A percentile compares a stretch with the other conserved stretches of the same genome.
phyloP scores from a whole-genome alignment of 2,113 vertebrate species.

The Tyto alba region DNA sequence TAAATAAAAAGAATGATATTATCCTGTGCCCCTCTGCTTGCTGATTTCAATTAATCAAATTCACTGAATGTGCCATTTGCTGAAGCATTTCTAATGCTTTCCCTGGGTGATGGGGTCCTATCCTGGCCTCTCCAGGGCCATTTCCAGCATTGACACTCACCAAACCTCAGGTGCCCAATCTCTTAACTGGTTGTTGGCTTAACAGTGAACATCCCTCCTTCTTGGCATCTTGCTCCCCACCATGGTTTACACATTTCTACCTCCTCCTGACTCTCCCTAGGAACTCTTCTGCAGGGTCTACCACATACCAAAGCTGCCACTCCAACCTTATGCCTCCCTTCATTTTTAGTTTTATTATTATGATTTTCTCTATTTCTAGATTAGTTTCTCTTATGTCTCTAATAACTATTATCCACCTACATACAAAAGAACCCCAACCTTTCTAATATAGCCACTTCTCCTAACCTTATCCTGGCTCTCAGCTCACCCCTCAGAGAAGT shows the following conservation, averaged over 20 bases:
- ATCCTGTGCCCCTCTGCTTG: background rate
- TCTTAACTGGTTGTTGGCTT: background rate
- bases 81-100: background rate
- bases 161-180: background rate
- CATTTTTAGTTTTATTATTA: background rate
- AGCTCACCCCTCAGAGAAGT: background rate
- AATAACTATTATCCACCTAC: background rate
- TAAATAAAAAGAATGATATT: background rate
- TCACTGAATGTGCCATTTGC: accelerated
- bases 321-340: background rate
- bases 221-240: background rate
- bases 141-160: background rate
- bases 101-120: background rate
- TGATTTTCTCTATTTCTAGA: background rate
- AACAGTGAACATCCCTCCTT: background rate
- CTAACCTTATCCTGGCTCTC: background rate
- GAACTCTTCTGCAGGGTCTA: background rate
- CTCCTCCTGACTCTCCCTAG: background rate
- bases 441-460: background rate
- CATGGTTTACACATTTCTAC: background rate
- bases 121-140: background rate
- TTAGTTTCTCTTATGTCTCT: background rate
- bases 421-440: background rate
- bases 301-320: background rate
- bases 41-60: background rate